Evolutionary conservation across 2,888 invertebrate genomes (phyloP), one percentile per base, ranked within the genome.

Genomic region (Microchrysa polita): DNA sequence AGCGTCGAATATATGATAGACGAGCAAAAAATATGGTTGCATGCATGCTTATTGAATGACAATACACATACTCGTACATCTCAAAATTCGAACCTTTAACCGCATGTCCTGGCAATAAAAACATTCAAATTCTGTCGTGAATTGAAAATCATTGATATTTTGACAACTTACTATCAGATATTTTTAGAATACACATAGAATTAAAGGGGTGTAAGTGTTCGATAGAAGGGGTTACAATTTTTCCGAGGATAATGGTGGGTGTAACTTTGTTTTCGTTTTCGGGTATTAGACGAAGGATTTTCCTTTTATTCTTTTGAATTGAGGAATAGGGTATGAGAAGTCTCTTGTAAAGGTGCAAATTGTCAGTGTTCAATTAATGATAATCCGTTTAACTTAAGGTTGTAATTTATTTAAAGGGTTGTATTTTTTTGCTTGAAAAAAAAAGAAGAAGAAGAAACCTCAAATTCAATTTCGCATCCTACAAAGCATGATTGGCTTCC

Each of bases 241-340:
- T 18, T 12, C 7, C 48, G 10, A 67, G 59, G 22, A 67, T 23
- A 67, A 52, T 67, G 34, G 53, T 52, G 27, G 67, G 67, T 53
- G 67, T 67, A 22, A 53, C 34, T 16, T n/a, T 67, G 53, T 67
- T 52, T 67, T 52, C 67, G 67, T 67, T 67, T 67, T 52, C n/a
- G 34, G n/a, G 60, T 16, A 9, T 60, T 23, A 23, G 59, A 23
- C 23, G 53, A 53, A 16, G 52, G 18, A 5, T 65, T 65, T 12
- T 57, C 12, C 5, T 20, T 18, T 5, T n/a, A 16, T 53, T 5
- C 53, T 14, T 53, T n/a, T n/a, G n/a, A n/a, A 9, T 57, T 12
- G 18, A 57, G 55, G 2, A n/a, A 5, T 5, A 20, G 55, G 10
- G 55, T 57, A 16, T 4, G 10, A 5, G 16, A 12, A 16, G 52